phyloP scores from a whole-genome alignment of 1,140 invertebrate species.

The Reticulitermes speratus region DNA sequence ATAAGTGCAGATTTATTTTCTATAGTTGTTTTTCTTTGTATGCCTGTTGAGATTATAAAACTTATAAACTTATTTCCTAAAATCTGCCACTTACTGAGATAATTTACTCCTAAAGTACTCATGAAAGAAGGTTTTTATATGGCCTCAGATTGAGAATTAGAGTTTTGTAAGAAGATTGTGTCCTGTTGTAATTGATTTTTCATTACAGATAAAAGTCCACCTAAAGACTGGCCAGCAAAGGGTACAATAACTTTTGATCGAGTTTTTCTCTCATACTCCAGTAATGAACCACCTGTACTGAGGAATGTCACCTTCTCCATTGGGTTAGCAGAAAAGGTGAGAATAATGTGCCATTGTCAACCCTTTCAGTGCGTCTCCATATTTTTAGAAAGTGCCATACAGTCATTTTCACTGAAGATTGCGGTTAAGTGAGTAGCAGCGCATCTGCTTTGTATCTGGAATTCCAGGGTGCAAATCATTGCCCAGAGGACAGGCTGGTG shows the following conservation, averaged over 20 bases:
- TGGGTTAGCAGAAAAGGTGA: constrained; percentile 55
- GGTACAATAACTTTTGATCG: constrained; percentile 68
- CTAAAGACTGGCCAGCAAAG: constrained; percentile 68
- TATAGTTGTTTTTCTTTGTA: background rate
- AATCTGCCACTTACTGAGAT: background rate
- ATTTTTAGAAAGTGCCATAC: no score
- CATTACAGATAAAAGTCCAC: constrained; percentile 48
- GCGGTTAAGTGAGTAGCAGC: no score
- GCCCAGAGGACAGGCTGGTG: no score
- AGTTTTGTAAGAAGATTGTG: constrained; percentile 68
- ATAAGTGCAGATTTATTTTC: no score
- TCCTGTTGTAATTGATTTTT: constrained; percentile 68
- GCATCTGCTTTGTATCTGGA: no score
- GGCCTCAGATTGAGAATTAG: constrained; percentile 49
- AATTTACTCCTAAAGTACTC: background rate
- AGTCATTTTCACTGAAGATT: no score
- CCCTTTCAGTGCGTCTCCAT: no score
- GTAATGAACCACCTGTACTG: constrained; percentile 51
- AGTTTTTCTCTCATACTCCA: constrained; percentile 58
- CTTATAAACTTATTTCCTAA: background rate
- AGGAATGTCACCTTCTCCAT: constrained; percentile 57
- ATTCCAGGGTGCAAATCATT: no score
- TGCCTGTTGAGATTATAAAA: background rate
- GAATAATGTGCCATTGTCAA: no score
- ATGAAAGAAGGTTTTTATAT: background rate